Percentiles rank a stretch among this genome's conserved stretches.
phyloP scores from a whole-genome alignment of 2,888 invertebrate genomes.

The Busseola fusca region DNA sequence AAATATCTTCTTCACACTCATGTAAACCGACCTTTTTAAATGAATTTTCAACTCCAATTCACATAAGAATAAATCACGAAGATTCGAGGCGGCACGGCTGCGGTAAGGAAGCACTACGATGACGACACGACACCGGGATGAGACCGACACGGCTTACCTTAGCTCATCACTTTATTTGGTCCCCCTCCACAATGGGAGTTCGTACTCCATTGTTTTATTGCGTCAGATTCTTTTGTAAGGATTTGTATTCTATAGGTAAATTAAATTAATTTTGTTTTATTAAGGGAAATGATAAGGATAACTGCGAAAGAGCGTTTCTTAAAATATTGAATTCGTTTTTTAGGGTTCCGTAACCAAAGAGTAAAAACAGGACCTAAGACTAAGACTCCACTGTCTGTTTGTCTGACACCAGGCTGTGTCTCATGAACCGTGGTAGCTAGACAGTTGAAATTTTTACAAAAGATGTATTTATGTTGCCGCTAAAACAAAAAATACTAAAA shows the following conservation, averaged over 20 bases:
- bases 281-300: not conserved
- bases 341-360: no score
- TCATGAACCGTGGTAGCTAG: no score
- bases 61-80: conserved; percentile 60
- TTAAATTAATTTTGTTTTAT: conserved; percentile 12
- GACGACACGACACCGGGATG: not conserved
- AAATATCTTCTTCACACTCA: conserved; percentile 14
- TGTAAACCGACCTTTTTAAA: conserved; percentile 43
- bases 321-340: not conserved
- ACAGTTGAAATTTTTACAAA: no score
- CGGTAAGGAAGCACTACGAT: conserved; percentile 19
- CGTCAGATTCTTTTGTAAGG: conserved; percentile 14
- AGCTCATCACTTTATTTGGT: conserved; percentile 32
- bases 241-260: conserved; percentile 16
- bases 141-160: conserved; percentile 13
- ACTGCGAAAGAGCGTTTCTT: not conserved
- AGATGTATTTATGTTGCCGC: no score
- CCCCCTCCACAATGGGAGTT: conserved; percentile 8
- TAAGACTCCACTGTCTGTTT: no score
- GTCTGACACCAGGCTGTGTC: no score
- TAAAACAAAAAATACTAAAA: no score
- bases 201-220: conserved; percentile 35
- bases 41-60: conserved; percentile 61
- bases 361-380: no score
- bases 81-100: conserved; percentile 36